A percentile compares a stretch with the other conserved stretches of the same genome.
These are phyloP conservation scores for Phaenicophaeus curvirostris DNA, from an alignment of 2,797 vertebrate species.

Conservation along the genomic window DNA sequence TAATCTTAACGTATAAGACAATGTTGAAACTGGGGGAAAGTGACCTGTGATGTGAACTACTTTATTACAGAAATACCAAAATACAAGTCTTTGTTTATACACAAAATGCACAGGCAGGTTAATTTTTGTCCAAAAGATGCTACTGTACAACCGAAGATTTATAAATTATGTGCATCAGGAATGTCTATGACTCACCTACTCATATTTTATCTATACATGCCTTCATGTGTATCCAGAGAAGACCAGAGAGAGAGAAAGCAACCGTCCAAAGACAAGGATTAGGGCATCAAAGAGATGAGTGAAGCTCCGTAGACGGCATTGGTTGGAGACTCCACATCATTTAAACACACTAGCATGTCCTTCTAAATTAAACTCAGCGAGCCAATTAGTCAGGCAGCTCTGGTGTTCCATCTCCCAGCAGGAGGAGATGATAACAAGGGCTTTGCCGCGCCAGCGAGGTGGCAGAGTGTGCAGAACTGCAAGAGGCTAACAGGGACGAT, in stretches of 20 bases:
- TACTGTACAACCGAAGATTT: not conserved
- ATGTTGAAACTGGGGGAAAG: not conserved
- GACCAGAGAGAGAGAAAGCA: not conserved
- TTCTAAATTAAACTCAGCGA: not conserved
- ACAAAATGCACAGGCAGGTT: fast-evolving
- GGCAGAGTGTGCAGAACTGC: not conserved
- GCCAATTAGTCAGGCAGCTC: not conserved
- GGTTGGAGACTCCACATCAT: not conserved
- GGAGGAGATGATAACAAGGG: not conserved
- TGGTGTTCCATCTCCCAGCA: not conserved
- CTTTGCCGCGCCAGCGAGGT: fast-evolving
- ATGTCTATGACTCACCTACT: not conserved
- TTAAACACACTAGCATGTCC: not conserved
- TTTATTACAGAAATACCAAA: not conserved
- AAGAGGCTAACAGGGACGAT: not conserved
- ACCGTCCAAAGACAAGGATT: not conserved
- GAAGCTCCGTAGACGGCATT: not conserved
- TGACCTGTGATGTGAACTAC: not conserved
- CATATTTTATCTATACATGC: too few relatives aligned
- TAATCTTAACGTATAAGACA: not conserved
- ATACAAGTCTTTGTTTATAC: not conserved
- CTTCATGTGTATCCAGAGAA: too few relatives aligned
- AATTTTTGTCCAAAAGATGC: not conserved
- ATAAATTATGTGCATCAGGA: not conserved
- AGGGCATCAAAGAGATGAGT: not conserved